phyloP scores from a whole-genome alignment of 2,797 vertebrate species.

The Eulemur coronatus region DNA sequence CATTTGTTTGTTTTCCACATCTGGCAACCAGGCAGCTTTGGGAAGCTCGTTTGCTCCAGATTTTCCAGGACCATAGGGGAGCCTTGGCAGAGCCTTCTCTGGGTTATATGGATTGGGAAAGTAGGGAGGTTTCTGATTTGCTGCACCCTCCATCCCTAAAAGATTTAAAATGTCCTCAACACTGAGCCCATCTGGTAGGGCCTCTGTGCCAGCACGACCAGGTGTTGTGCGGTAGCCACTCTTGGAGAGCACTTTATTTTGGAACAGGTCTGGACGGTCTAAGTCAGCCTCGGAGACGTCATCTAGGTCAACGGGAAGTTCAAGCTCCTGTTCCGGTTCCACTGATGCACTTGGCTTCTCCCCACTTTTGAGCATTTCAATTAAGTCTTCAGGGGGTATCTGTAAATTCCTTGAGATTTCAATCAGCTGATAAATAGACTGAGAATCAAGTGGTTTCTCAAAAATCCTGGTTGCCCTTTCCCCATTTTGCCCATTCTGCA shows the following conservation, averaged over 20 bases:
- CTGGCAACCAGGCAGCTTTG: conserved; percentile 82
- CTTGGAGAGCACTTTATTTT: conserved; percentile 84
- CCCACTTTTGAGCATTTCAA: conserved; percentile 90
- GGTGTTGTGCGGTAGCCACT: conserved; percentile 87
- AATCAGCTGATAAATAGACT: conserved; percentile 91
- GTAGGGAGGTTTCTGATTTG: conserved; percentile 87
- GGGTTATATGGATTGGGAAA: conserved; percentile 86
- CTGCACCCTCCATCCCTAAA: conserved; percentile 87
- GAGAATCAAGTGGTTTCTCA: conserved; percentile 87
- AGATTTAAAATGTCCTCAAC: conserved; percentile 92
- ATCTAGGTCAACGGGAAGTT: conserved; percentile 80
- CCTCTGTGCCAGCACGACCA: conserved; percentile 80
- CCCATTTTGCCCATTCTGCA: conserved; percentile 85
- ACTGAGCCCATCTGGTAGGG: conserved; percentile 90
- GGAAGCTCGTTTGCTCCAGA: conserved; percentile 80
- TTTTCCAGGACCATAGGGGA: conserved; percentile 83
- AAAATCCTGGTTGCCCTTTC: conserved; percentile 83
- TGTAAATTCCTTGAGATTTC: conserved; percentile 94
- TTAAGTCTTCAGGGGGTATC: conserved; percentile 94
- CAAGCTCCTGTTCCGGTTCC: conserved; percentile 82
- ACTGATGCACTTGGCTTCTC: conserved; percentile 90
- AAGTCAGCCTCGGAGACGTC: conserved; percentile 83
- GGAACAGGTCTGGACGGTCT: conserved; percentile 82
- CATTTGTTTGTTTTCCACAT: conserved; percentile 88
- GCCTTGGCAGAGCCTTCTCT: conserved; percentile 84